A percentile compares a stretch with the other conserved stretches of the same genome.
Evolutionary conservation across 1,140 invertebrate genomes (phyloP).

Genomic region (Trachymyrmex cornetzi): DNA sequence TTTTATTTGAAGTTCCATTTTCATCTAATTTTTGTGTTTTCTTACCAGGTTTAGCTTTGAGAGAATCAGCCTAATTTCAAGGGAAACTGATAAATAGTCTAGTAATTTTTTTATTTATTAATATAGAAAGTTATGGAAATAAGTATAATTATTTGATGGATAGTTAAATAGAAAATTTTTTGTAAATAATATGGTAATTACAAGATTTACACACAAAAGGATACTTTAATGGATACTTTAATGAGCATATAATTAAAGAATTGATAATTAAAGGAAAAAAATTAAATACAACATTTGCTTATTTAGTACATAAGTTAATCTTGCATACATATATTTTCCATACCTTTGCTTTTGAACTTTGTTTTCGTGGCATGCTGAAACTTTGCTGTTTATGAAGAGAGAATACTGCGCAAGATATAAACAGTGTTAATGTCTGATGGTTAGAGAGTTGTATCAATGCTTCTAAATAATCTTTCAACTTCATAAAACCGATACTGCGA

Average conservation of each 20-base stretch:
- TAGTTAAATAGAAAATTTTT: background rate
- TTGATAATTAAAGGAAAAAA: background rate
- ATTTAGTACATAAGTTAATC: background rate
- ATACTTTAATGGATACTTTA: background rate
- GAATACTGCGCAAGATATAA: conserved; percentile 27
- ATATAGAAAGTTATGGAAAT: background rate
- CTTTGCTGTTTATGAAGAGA: background rate
- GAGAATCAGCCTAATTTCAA: conserved; percentile 56
- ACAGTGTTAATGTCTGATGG: conserved; percentile 11
- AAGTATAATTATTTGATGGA: background rate
- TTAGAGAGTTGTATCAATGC: background rate
- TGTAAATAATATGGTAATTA: background rate
- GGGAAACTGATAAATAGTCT: conserved; percentile 1
- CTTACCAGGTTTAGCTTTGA: conserved; percentile 49
- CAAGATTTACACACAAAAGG: background rate
- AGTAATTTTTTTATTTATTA: background rate
- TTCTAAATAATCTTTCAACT: background rate
- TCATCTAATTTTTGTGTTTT: conserved; percentile 50
- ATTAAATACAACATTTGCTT: background rate
- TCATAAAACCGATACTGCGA: background rate
- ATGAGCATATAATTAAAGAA: conserved; percentile 3
- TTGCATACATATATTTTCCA: conserved; percentile 23
- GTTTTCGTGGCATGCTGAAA: conserved; percentile 68
- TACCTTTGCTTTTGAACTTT: conserved; percentile 61
- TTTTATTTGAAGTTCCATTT: conserved; percentile 41